Conservation (phyloP, 2,888 invertebrate genomes). For the Helleia helle region DNA sequence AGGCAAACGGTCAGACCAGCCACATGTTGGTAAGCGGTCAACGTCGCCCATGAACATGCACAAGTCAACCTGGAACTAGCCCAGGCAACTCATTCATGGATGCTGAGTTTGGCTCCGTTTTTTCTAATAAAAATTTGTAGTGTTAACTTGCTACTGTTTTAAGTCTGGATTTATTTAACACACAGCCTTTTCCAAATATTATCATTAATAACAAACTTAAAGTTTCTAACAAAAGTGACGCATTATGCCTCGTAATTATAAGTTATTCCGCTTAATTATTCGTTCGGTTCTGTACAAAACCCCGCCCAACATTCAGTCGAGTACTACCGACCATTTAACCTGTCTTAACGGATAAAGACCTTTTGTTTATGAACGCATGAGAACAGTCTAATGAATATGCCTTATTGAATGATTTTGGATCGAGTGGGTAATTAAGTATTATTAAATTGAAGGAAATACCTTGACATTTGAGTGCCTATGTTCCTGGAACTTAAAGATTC, state of each 20-base stretch:
- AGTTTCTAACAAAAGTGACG: conserved; percentile 16
- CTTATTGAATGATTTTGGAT: conserved; percentile 40
- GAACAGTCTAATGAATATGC: conserved; percentile 44
- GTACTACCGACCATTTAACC: conserved; percentile 33
- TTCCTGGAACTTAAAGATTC: background rate
- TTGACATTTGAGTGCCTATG: conserved; percentile 19
- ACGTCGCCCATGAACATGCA: no score
- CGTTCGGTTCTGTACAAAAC: conserved; percentile 51
- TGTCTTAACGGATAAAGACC: conserved; percentile 41
- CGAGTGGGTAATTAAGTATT: conserved; percentile 58
- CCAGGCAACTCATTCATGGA: no score
- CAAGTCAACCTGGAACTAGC: no score
- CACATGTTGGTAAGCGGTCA: no score
- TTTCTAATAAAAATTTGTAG: no score
- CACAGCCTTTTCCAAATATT: background rate
- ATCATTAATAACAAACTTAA: conserved; percentile 14
- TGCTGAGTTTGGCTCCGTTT: no score
- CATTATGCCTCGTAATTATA: conserved; percentile 43
- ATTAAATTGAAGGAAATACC: conserved; percentile 22
- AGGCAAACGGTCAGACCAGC: no score
- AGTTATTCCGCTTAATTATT: conserved; percentile 54
- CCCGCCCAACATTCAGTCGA: conserved; percentile 51
- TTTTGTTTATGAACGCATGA: conserved; percentile 60
- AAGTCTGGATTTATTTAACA: background rate
- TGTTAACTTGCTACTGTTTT: no score